A percentile compares a stretch with the other conserved stretches of the same genome.
Evolutionary conservation across 2,888 invertebrate species (phyloP).

Genomic region (Catonia carolina): DNA sequence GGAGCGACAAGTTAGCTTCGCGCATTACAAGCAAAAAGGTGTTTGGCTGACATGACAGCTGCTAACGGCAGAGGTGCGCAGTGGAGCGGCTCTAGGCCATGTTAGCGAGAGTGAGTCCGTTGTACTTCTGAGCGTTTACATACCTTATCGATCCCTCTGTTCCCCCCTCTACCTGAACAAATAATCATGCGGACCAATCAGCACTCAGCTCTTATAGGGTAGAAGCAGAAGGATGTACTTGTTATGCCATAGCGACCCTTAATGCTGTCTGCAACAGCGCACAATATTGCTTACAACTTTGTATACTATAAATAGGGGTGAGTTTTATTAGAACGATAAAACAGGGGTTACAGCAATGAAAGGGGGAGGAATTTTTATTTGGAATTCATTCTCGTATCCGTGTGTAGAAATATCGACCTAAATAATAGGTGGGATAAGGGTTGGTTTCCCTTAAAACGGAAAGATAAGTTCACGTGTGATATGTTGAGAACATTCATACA

Average conservation of each 20-base stretch:
- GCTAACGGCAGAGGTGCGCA: too few species aligned
- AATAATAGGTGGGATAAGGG: slow-evolving; percentile 16
- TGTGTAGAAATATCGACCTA: slow-evolving; percentile 23
- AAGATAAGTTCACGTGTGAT: slow-evolving; percentile 25
- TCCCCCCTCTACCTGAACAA: neutral
- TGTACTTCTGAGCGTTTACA: slow-evolving; percentile 4
- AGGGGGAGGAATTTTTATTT: slow-evolving; percentile 27
- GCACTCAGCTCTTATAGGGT: neutral
- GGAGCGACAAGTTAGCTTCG: too few species aligned
- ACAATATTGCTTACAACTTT: slow-evolving; percentile 1
- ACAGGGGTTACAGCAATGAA: slow-evolving; percentile 26
- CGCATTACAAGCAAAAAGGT: too few species aligned
- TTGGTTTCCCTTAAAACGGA: slow-evolving; percentile 10
- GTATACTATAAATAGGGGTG: slow-evolving; percentile 25
- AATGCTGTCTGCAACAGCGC: neutral
- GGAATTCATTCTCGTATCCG: slow-evolving; percentile 15
- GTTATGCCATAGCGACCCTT: slow-evolving; percentile 17
- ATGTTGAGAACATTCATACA: slow-evolving; percentile 17
- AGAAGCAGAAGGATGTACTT: neutral
- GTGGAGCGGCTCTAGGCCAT: neutral
- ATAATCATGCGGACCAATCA: neutral
- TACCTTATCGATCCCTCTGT: slow-evolving; percentile 4
- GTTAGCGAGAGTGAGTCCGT: slow-evolving; percentile 3
- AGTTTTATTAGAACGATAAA: slow-evolving; percentile 28
- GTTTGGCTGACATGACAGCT: too few species aligned